Evolutionary conservation across 2,797 vertebrate species (phyloP), one percentile per base, ranked within the genome.

Genomic region (Betta splendens): DNA sequence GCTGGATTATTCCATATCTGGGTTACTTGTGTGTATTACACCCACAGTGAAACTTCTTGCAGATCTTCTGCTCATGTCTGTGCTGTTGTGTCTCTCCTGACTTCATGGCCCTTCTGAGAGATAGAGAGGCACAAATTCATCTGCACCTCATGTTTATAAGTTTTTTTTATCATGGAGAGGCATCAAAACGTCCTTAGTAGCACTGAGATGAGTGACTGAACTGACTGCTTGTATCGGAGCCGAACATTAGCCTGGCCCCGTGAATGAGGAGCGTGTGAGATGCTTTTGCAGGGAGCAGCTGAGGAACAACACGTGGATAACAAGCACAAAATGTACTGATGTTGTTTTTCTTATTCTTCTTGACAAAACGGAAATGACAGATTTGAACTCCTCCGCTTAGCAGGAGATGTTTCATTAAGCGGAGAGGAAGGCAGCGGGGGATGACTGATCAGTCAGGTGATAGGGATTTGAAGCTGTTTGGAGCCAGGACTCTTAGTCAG

Each of bases 371-470:
- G 12, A 64, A 68, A 61, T 45, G 43, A 38, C 39, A 69, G 64
- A 72, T 44, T 9, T 51, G 46, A 59, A 66, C 56, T 71, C 53
- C n/a, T 43, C 35, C 26, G 25, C 59, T 72, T 67, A 59, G 63
- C 62, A 58, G 51, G 64, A 74, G 70, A 72, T 47, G 25, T 71
- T 80, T 80, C 62, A 71, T 75, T 73, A 65, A 55, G 57, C 28
- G 21, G 66, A 57, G 62, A 53, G 56, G 46, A 40, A 69, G 43
- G 64, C 48, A 32, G 79, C 20, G 40, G 55, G 67, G 60, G 61
- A 60, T 55, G 81, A 78, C 78, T 79, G 72, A 79, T 81, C 71
- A 69, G 83, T 89, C 88, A 90, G 88, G 80, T 87, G 89, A 86
- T 83, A 62, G 69, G 86, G 85, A 84, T 89, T 89, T 84, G n/a